These are phyloP conservation scores for Tragopan temminckii DNA, from an alignment of 2,797 vertebrate species.

Conservation along the genomic window DNA sequence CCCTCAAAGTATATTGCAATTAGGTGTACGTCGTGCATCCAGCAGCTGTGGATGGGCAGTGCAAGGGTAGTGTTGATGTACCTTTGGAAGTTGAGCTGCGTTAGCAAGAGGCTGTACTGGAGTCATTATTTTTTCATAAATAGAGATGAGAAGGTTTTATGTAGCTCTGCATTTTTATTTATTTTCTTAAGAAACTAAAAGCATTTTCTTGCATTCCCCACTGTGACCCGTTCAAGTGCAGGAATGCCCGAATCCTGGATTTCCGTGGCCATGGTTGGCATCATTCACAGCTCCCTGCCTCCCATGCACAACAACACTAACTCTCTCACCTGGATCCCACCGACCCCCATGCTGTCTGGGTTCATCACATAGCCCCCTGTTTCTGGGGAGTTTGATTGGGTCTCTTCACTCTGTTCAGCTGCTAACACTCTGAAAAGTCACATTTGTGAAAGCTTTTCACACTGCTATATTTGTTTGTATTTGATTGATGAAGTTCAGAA, in stretches of 20 bases:
- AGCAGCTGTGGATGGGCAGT: neutral
- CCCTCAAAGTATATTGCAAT: neutral
- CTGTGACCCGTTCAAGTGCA: accelerated
- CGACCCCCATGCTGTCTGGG: accelerated
- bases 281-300: accelerated
- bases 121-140: neutral
- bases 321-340: accelerated
- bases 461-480: neutral
- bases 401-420: neutral
- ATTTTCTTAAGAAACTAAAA: neutral
- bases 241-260: neutral
- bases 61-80: neutral
- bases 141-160: neutral
- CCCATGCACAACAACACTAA: no score
- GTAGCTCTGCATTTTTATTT: neutral
- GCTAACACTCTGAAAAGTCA: neutral
- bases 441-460: neutral
- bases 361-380: neutral
- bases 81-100: neutral
- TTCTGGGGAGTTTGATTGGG: neutral
- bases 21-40: accelerated
- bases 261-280: accelerated
- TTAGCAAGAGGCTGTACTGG: neutral
- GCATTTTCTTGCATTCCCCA: accelerated
- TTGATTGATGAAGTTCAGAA: neutral